Evolutionary conservation across 2,888 invertebrate species (phyloP).

Genomic region (Nudaria mundana): DNA sequence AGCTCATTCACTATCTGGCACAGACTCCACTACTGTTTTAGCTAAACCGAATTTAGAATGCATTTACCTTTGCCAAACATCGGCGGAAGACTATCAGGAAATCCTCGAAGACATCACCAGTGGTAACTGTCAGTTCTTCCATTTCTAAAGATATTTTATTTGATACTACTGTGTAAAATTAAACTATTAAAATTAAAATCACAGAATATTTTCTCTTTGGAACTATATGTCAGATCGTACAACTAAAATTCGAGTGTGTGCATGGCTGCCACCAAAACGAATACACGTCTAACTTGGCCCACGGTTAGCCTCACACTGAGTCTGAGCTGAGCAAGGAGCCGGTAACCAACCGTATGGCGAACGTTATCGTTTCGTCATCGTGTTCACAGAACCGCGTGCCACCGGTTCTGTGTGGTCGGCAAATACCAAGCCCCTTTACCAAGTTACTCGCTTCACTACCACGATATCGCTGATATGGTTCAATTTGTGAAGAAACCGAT

Average conservation of each 20-base stretch:
- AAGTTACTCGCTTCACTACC: conserved; percentile 15
- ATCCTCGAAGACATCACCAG: conserved; percentile 88
- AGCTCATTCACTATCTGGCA: conserved; percentile 42
- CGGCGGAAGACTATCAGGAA: conserved; percentile 86
- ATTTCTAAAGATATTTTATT: conserved; percentile 84
- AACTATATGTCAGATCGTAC: conserved; percentile 67
- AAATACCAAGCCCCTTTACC: conserved; percentile 33
- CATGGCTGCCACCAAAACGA: conserved; percentile 34
- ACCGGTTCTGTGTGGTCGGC: conserved; percentile 46
- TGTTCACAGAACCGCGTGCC: conserved; percentile 49
- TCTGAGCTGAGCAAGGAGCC: conserved; percentile 12
- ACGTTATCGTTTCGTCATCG: conserved; percentile 45
- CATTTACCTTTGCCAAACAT: conserved; percentile 85
- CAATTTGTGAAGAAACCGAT: conserved; percentile 2
- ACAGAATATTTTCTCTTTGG: conserved; percentile 67
- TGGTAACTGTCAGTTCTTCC: conserved; percentile 81
- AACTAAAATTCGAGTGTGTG: conserved; percentile 55
- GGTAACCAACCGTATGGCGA: conserved; percentile 17
- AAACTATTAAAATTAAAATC: conserved; percentile 53
- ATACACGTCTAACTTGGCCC: conserved; percentile 43
- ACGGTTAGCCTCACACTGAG: conserved; percentile 58
- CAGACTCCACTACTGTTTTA: conserved; percentile 33
- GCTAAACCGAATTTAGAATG: conserved; percentile 65
- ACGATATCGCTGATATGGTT: conserved; percentile 8
- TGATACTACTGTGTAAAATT: conserved; percentile 38